Evolutionary conservation across 1,140 invertebrate species (phyloP), one percentile per base, ranked within the genome.

Genomic region (Drosophila seguyi): DNA sequence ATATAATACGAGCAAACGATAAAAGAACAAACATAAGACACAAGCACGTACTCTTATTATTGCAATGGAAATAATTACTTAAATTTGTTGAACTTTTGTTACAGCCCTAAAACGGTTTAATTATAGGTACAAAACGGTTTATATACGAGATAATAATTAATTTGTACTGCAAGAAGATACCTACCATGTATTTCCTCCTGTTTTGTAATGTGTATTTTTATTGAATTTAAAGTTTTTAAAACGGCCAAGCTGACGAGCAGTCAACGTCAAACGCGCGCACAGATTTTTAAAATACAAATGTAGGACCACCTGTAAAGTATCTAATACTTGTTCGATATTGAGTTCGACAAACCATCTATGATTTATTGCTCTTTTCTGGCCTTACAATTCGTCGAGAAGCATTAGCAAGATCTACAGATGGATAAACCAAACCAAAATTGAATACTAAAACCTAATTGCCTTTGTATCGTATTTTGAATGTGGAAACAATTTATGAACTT

Each of bases 401-500:
- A 65, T 76, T 61, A 63, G 60, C 53, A 66, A 62, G 59, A 77
- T 74, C 59, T 69, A 84, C 65, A 76, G 58, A 59, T 63, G 56
- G 56, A 56, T 81, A 67, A 61, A 63, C 62, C 11, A 65, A 79
- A 56, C 60, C 31, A 41, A 38, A 74, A 60, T 50, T 69, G 29
- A 67, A 78, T 62, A 61, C 45, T 65, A 77, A 81, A 83, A 88
- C 84, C 84, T 81, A 90, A 88, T 65, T 88, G 84, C 84, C 84
- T 88, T 88, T 84, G 85, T 88, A 88, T 88, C 83, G 83, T 86
- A 86, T 86, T 86, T 88, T 76, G 47, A 78, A 78, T 71, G 75
- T 78, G 75, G 66, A 87, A 87, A 83, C 84, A 88, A 84, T 87
- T 84, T 74, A 87, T 78, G 58, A 78, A 78, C 75, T 78, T 78